Percentiles rank a stretch among this genome's conserved stretches.
Evolutionary conservation across 1,140 invertebrate species (phyloP).

Genomic region (Drosophila mojavensis): DNA sequence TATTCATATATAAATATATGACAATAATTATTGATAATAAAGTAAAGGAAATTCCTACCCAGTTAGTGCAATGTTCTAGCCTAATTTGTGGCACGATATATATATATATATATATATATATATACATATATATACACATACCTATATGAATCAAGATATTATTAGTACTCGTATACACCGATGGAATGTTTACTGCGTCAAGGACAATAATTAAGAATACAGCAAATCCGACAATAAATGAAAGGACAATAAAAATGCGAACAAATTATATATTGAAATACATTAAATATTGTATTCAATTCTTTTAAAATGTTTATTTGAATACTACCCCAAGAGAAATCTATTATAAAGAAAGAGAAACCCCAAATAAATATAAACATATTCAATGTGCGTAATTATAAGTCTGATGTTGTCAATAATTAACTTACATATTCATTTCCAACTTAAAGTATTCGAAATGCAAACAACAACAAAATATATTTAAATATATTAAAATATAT

Average conservation of each 20-base stretch:
- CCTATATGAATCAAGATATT: neutral
- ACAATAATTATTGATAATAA: slow-evolving; percentile 28
- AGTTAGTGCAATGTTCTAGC: slow-evolving; percentile 28
- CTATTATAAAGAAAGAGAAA: slow-evolving; percentile 8
- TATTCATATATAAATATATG: slow-evolving; percentile 20
- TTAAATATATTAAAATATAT: slow-evolving; percentile 37
- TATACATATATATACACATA: neutral
- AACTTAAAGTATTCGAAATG: slow-evolving; percentile 51
- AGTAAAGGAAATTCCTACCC: neutral
- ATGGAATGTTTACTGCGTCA: slow-evolving; percentile 61
- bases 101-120: neutral
- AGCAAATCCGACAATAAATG: slow-evolving; percentile 59
- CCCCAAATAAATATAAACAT: slow-evolving; percentile 50
- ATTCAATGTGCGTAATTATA: slow-evolving; percentile 80
- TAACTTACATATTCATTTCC: slow-evolving; percentile 63
- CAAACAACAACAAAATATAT: slow-evolving; percentile 14
- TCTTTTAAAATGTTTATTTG: slow-evolving; percentile 38
- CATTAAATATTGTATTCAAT: slow-evolving; percentile 43
- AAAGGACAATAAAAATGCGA: slow-evolving; percentile 63
- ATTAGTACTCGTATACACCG: slow-evolving; percentile 14
- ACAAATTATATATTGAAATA: slow-evolving; percentile 26
- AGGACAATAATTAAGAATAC: slow-evolving; percentile 67
- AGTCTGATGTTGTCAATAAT: slow-evolving; percentile 83
- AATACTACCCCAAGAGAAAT: slow-evolving; percentile 27
- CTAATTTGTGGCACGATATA: slow-evolving; percentile 22